A percentile compares a stretch with the other conserved stretches of the same genome.
phyloP scores from a whole-genome alignment of 2,797 vertebrate genomes.

The Anguilla pacifica region DNA sequence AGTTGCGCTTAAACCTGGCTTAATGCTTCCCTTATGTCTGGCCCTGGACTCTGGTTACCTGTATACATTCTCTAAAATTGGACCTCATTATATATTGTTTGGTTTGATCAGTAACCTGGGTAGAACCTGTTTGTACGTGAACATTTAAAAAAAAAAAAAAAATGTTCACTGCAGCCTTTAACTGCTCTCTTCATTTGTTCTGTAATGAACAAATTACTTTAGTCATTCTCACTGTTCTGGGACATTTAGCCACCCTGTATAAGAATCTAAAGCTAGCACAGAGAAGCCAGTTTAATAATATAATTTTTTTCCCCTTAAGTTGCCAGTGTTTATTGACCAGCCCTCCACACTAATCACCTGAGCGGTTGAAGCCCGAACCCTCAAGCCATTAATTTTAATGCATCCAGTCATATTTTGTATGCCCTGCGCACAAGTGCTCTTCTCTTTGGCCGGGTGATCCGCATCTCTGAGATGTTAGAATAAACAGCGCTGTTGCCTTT shows the following conservation, averaged over 20 bases:
- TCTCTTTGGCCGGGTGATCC: background rate
- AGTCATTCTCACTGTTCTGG: too few relatives aligned
- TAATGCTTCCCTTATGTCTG: background rate
- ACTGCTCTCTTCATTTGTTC: too few relatives aligned
- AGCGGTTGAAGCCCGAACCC: background rate
- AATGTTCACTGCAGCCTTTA: too few relatives aligned
- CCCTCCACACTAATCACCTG: background rate
- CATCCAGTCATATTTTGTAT: background rate
- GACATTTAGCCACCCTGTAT: background rate
- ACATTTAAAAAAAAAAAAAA: too few relatives aligned
- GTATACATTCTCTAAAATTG: background rate
- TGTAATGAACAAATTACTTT: too few relatives aligned
- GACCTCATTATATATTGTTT: background rate
- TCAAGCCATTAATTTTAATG: background rate
- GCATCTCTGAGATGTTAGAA: slow-evolving; percentile 37
- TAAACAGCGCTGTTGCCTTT: slow-evolving; percentile 38
- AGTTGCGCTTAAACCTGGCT: background rate
- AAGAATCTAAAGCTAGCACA: background rate
- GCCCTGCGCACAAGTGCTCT: background rate
- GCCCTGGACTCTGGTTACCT: background rate
- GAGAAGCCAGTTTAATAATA: too few relatives aligned
- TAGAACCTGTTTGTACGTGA: background rate
- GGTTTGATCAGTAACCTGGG: background rate
- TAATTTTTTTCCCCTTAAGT: background rate
- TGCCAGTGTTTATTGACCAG: background rate